phyloP scores from a whole-genome alignment of 23 tunicate species.

The Ciona savignyi region DNA sequence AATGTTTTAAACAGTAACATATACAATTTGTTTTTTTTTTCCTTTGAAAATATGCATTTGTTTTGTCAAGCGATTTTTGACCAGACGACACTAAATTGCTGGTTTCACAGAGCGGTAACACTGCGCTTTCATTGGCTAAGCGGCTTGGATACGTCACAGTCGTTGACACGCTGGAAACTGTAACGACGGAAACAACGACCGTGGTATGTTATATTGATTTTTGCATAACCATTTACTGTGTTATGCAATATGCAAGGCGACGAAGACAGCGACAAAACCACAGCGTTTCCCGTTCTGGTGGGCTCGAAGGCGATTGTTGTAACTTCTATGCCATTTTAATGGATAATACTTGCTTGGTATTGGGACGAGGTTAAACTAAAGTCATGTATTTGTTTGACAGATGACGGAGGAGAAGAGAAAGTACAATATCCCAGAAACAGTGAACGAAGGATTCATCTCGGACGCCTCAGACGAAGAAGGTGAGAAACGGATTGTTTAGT shows the following conservation, averaged over 20 bases:
- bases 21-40: neutral
- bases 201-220: constrained; percentile 36
- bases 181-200: constrained; percentile 78
- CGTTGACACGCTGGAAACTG: constrained; percentile 67
- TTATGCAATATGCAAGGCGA: neutral
- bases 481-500: neutral
- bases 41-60: neutral
- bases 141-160: constrained; percentile 95
- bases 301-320: neutral
- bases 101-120: constrained; percentile 73
- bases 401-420: constrained; percentile 61
- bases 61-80: neutral
- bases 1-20: no score
- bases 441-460: constrained; percentile 80
- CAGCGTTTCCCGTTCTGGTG: neutral
- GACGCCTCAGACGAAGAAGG: constrained; percentile 97
- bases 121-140: constrained; percentile 85
- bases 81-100: neutral
- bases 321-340: neutral
- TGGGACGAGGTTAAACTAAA: neutral
- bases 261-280: neutral
- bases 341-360: neutral
- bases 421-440: constrained; percentile 66
- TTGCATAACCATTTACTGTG: neutral
- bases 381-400: constrained; percentile 8